Percentiles rank a stretch among this genome's conserved stretches.
Evolutionary conservation across 2,797 vertebrate species (phyloP).

Genomic region (Gymnothorax javanicus): DNA sequence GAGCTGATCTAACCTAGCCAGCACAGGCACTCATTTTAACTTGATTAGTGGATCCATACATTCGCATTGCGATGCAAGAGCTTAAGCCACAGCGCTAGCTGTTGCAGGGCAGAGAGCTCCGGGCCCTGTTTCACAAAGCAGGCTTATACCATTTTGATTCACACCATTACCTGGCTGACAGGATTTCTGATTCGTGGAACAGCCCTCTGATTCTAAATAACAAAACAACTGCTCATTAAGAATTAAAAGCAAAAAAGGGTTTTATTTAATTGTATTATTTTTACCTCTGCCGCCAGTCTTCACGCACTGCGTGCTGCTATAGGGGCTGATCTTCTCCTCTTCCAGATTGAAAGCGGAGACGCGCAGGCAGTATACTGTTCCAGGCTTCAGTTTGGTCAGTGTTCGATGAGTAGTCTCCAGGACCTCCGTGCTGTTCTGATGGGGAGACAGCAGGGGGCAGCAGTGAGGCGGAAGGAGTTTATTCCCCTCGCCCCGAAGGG

Average conservation of each 20-base stretch:
- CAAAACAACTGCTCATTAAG: background rate
- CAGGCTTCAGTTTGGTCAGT: constrained; percentile 8
- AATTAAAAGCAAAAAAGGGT: background rate
- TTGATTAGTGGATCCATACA: too few relatives aligned
- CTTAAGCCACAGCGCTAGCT: background rate
- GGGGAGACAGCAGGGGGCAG: constrained; percentile 9
- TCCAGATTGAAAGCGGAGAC: constrained; percentile 12
- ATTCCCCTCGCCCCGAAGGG: too few relatives aligned
- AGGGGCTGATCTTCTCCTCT: constrained; percentile 14
- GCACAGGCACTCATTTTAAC: too few relatives aligned
- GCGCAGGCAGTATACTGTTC: constrained; percentile 35
- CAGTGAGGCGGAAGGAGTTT: background rate
- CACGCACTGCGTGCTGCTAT: constrained; percentile 25
- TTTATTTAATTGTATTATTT: background rate
- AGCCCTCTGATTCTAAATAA: background rate
- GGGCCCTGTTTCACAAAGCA: too few relatives aligned
- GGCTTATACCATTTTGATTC: too few relatives aligned
- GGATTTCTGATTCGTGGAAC: too few relatives aligned
- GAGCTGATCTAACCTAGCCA: background rate
- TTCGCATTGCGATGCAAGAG: too few relatives aligned
- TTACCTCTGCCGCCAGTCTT: constrained; percentile 16
- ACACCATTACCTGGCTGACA: too few relatives aligned
- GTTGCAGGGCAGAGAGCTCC: too few relatives aligned
- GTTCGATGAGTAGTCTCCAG: background rate
- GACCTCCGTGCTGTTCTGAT: constrained; percentile 1